Base-by-base conservation (phyloP, 2,113 vertebrate species). In the Corythaixoides concolor region DNA sequence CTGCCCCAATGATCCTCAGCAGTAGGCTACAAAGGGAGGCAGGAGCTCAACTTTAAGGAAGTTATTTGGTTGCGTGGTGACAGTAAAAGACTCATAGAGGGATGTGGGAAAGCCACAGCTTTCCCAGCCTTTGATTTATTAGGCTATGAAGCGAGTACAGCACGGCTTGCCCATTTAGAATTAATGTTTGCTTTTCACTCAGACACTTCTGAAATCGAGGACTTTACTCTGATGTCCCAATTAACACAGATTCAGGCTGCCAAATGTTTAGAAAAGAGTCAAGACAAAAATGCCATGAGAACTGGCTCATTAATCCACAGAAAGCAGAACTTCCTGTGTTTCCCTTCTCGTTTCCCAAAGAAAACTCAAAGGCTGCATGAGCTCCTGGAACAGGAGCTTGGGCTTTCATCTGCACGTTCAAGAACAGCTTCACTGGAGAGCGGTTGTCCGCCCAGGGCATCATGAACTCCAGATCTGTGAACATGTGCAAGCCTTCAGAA, bases 371-470 rank as follows among this genome's bases (percentile, higher is more conserved):
- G 58, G 58, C 39, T 28, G 27, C n/a, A 6, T 4, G 30, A 94
- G 68, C 62, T 49, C 37, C 89, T 10, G 33, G 43, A 37, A 19
- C 52, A 9, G 50, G 64, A 88, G 87, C 28, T 33, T 37, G 24
- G 79, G 49, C 37, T 93, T 81, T 67, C 66, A 37, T 10, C 64
- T 11, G 30, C 70, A 7, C 0, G 1, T 11, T 24, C 2, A 2
- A n/a, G 28, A 72, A 14, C 35, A 52, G 68, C 63, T 58, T 68
- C 49, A 18, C 22, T 5, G 1, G 22, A 27, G 64, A 20, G 28
- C 1, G 8, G 28, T 0, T 15, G 35, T 45, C 33, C 9, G 5
- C 37, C 47, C 81, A 24, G 53, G 0, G 2, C 74, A 23, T 22
- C 55, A 4, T 0, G 7, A 75, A 8, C 62, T n/a, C 45, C 52